Conservation (phyloP, 2,797 vertebrate genomes). For the Lutjanus campechanus region DNA sequence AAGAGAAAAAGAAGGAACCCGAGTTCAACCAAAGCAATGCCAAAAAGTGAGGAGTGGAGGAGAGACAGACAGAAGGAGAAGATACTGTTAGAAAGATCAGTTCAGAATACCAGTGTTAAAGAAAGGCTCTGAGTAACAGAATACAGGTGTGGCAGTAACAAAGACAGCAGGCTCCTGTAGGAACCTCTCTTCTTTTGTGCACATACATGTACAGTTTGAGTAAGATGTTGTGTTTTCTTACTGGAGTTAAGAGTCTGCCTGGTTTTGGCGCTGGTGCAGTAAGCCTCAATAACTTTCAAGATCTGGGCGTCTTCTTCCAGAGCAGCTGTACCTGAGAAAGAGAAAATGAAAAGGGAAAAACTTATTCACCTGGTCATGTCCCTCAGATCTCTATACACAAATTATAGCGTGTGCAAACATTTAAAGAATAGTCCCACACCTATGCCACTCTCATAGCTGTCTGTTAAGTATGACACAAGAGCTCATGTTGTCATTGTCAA, state of each 20-base stretch:
- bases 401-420: no score
- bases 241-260: slow-evolving; percentile 99
- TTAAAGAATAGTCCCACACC: no score
- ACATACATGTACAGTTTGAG: background rate
- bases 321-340: slow-evolving; percentile 92
- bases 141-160: slow-evolving; percentile 23
- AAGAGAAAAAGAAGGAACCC: slow-evolving; percentile 43
- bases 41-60: slow-evolving; percentile 70
- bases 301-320: slow-evolving; percentile 99
- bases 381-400: no score
- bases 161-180: slow-evolving; percentile 20
- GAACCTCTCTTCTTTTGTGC: slow-evolving; percentile 15
- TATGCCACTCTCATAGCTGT: no score
- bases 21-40: slow-evolving; percentile 57
- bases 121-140: slow-evolving; percentile 56
- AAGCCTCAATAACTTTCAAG: slow-evolving; percentile 98
- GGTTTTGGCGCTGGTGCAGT: slow-evolving; percentile 99
- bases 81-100: slow-evolving; percentile 80
- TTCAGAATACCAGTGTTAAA: slow-evolving; percentile 70
- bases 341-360: background rate
- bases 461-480: no score
- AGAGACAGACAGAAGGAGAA: slow-evolving; percentile 80
- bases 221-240: slow-evolving; percentile 83
- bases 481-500: no score
- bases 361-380: background rate